Conservation (phyloP, 2,797 vertebrate species). For the Somateria mollissima region DNA sequence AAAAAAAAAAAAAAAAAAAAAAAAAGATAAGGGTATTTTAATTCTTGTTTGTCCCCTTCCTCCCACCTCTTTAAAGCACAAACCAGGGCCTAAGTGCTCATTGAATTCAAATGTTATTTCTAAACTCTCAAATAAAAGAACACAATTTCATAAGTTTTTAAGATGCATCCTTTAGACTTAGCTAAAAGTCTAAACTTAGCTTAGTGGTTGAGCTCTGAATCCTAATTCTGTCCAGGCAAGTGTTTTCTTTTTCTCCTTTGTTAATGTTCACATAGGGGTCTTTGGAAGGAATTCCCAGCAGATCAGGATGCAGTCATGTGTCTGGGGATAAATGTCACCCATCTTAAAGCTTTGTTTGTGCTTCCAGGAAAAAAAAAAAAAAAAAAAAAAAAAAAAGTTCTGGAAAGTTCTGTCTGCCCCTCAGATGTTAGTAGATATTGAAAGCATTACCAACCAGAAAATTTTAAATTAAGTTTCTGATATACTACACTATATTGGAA, state of each 20-base stretch:
- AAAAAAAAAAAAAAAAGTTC: too few relatives aligned
- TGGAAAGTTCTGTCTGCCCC: neutral
- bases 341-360: neutral
- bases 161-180: neutral
- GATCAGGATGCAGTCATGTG: fast-evolving
- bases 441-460: neutral
- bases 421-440: neutral
- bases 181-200: neutral
- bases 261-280: neutral
- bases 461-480: neutral
- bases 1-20: neutral
- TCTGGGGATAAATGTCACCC: neutral
- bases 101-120: neutral
- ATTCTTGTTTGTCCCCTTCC: neutral
- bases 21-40: neutral
- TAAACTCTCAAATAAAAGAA: neutral
- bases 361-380: neutral
- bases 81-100: neutral
- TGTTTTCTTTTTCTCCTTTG: neutral
- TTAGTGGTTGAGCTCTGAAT: neutral
- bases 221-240: neutral
- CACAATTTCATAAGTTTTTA: neutral
- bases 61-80: fast-evolving
- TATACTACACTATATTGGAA: neutral
- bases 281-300: neutral